Percentiles rank a stretch among this genome's conserved stretches.
phyloP scores from a whole-genome alignment of 2,888 invertebrate genomes.

The Parapristionchus giblindavisi region DNA sequence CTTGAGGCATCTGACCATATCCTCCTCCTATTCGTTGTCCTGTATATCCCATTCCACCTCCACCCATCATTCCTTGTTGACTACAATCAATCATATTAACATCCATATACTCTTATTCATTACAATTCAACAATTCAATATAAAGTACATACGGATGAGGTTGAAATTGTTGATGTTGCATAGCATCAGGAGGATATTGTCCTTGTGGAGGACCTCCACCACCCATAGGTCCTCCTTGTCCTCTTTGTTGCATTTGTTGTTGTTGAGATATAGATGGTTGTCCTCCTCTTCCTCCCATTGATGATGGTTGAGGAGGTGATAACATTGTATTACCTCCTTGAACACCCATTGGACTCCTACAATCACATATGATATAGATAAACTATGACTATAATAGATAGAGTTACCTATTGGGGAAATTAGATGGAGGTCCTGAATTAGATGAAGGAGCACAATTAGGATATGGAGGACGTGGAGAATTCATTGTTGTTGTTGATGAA shows the following conservation, averaged over 20 bases:
- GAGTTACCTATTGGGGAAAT: slow-evolving; percentile 40
- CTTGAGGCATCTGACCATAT: slow-evolving; percentile 16
- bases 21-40: background rate
- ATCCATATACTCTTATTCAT: background rate
- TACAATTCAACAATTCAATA: background rate
- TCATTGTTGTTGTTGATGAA: slow-evolving; percentile 38
- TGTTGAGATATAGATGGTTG: background rate
- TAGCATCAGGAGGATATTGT: slow-evolving; percentile 1
- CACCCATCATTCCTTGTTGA: background rate
- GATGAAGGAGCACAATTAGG: slow-evolving; percentile 34
- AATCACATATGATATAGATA: slow-evolving; percentile 16
- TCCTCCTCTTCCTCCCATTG: slow-evolving; percentile 37
- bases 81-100: background rate
- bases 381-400: background rate
- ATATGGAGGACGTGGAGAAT: slow-evolving; percentile 47
- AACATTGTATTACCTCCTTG: background rate
- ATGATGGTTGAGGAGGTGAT: slow-evolving; percentile 15
- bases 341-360: slow-evolving; percentile 48
- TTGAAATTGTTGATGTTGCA: slow-evolving; percentile 1
- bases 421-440: slow-evolving; percentile 37
- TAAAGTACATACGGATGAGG: background rate
- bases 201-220: background rate
- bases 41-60: background rate
- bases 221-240: background rate
- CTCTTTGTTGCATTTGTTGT: slow-evolving; percentile 11